These are phyloP conservation scores for Cotesia vestalis DNA, from an alignment of 1,140 invertebrate species.

Conservation along the genomic window DNA sequence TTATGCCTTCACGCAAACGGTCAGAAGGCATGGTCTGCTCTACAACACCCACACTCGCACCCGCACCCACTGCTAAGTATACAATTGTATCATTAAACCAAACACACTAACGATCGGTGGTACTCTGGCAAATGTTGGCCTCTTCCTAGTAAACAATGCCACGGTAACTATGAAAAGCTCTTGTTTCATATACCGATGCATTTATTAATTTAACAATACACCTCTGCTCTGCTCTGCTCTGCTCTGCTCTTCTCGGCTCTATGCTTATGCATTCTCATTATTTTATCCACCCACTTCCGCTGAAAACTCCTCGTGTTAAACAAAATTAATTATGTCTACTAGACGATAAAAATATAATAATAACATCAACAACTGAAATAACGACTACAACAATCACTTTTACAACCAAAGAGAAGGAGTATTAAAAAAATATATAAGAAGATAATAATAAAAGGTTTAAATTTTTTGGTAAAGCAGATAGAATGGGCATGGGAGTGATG, in stretches of 20 bases:
- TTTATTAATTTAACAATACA: constrained; percentile 1
- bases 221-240: background rate
- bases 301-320: too few relatives aligned
- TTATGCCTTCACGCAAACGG: constrained; percentile 20
- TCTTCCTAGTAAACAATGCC: constrained; percentile 37
- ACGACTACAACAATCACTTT: too few relatives aligned
- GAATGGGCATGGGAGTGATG: constrained; percentile 14
- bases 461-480: constrained; percentile 2
- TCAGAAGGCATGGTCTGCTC: constrained; percentile 3
- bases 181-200: constrained; percentile 22
- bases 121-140: constrained; percentile 42
- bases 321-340: too few relatives aligned
- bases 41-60: background rate
- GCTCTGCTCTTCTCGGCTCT: background rate
- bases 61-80: constrained; percentile 39
- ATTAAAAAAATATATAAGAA: too few relatives aligned
- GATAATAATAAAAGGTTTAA: background rate
- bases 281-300: background rate
- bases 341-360: too few relatives aligned
- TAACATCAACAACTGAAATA: too few relatives aligned
- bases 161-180: constrained; percentile 37
- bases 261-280: background rate
- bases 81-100: constrained; percentile 54
- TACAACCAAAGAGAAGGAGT: too few relatives aligned
- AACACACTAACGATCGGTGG: constrained; percentile 51